phyloP scores from a whole-genome alignment of 2,797 vertebrate species.

The Takifugu rubripes region DNA sequence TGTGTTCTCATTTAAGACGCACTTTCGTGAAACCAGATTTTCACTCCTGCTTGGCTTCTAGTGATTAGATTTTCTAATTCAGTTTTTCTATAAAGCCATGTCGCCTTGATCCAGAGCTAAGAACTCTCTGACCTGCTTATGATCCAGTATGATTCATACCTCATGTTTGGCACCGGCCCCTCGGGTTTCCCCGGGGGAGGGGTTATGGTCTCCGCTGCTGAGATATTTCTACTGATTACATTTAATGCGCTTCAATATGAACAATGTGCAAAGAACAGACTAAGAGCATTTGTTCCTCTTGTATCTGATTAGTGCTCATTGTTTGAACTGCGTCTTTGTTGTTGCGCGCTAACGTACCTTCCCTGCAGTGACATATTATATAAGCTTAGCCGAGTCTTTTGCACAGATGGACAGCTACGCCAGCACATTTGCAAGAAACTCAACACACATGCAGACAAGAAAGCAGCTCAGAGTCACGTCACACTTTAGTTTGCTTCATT shows the following conservation, averaged over 20 bases:
- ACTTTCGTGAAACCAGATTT: too few relatives aligned
- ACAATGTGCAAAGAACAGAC: background rate
- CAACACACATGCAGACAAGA: constrained; percentile 20
- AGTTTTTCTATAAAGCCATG: background rate
- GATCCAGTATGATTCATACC: background rate
- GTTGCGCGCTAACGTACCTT: background rate
- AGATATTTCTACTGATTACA: background rate
- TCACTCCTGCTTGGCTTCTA: too few relatives aligned
- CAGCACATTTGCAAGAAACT: background rate
- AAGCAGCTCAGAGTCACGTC: constrained; percentile 19
- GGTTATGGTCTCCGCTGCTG: background rate
- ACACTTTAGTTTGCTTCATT: constrained; percentile 35
- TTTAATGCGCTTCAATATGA: background rate
- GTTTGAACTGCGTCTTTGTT: background rate
- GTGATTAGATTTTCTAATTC: too few relatives aligned
- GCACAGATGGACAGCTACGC: too few relatives aligned
- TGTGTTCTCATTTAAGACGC: too few relatives aligned
- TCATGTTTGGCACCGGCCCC: background rate
- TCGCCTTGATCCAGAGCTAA: background rate
- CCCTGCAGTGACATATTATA: background rate
- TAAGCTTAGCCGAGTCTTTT: background rate
- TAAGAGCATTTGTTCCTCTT: background rate
- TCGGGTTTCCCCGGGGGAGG: background rate
- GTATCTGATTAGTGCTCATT: background rate
- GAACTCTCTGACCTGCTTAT: background rate